phyloP scores from a whole-genome alignment of 2,113 vertebrate genomes.

The Hippocampus abdominalis region DNA sequence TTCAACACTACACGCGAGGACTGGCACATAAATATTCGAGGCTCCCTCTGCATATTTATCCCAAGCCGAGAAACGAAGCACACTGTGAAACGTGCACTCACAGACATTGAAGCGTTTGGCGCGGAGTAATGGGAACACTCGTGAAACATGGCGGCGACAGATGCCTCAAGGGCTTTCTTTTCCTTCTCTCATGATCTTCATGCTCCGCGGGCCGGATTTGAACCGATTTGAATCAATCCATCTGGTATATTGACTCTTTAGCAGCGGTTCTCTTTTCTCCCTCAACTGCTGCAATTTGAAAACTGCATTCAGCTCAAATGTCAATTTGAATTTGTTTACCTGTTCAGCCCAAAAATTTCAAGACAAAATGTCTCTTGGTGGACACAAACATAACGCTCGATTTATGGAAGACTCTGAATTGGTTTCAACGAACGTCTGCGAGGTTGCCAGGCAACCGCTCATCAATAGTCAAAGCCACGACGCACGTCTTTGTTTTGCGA shows the following conservation, averaged over 20 bases:
- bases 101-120: constrained; percentile 8
- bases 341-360: too few species aligned
- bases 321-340: too few species aligned
- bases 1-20: constrained; percentile 30
- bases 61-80: not conserved
- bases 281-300: not conserved
- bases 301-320: too few species aligned
- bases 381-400: not conserved
- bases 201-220: too few species aligned
- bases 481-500: not conserved
- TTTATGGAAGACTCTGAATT: not conserved
- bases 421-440: not conserved
- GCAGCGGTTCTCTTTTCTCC: not conserved
- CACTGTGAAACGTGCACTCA: not conserved
- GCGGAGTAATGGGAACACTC: constrained; percentile 16
- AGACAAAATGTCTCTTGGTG: not conserved
- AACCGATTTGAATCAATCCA: too few species aligned
- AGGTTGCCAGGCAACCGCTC: constrained; percentile 11
- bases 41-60: constrained; percentile 9
- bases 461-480: not conserved
- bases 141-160: constrained; percentile 1
- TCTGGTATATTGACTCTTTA: not conserved
- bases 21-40: constrained; percentile 18
- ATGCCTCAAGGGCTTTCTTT: constrained; percentile 14
- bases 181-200: not conserved